Base-by-base conservation (phyloP, 2,113 vertebrate species). In the Pterocles gutturalis region DNA sequence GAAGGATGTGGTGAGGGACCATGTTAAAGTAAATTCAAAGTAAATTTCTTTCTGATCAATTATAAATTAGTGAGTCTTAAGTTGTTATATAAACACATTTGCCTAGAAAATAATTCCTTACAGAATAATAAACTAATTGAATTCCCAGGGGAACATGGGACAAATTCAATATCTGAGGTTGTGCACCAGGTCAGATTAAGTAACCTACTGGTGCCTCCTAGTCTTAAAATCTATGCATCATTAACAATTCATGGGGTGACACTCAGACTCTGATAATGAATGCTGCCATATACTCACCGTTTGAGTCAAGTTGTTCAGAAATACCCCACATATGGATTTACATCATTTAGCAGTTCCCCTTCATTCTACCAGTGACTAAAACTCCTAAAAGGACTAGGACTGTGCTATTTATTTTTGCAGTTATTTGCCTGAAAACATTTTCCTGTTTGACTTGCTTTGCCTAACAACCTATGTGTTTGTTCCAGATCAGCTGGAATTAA, bases 41-140 rank as follows among this genome's bases (percentile, higher is more conserved):
- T 34, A 81, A 78, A 84, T 72, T n/a, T 84, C 6, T 73, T 72
- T 87, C 69, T 69, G 24, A 57, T 49, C 18, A 51, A 14, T 12
- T 7, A 31, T 46, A 72, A 83, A 61, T 69, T 19, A 83, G 22
- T 0, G 2, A 80, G 10, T 51, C 73, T 65, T 76, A 64, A 20
- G 31, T 36, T 88, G 66, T 66, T 65, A 67, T 25, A 71, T 43
- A 87, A 94, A 93, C 22, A 89, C n/a, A 48, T 92, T 24, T 76
- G 51, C 70, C 83, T 55, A 83, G 67, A 87, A 96, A 93, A 55
- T 14, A 67, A 60, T 80, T 91, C 21, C 33, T 97, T 83, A 31
- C 8, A 17, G 29, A 61, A 73, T 31, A 43, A 69, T 19, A 60
- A 93, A 61, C 8, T 55, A 28, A 22, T 72, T 34, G 15, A 51